Evolutionary conservation across 2,113 vertebrate genomes (phyloP), one percentile per base, ranked within the genome.

Genomic region (Acrocephalus arundinaceus): DNA sequence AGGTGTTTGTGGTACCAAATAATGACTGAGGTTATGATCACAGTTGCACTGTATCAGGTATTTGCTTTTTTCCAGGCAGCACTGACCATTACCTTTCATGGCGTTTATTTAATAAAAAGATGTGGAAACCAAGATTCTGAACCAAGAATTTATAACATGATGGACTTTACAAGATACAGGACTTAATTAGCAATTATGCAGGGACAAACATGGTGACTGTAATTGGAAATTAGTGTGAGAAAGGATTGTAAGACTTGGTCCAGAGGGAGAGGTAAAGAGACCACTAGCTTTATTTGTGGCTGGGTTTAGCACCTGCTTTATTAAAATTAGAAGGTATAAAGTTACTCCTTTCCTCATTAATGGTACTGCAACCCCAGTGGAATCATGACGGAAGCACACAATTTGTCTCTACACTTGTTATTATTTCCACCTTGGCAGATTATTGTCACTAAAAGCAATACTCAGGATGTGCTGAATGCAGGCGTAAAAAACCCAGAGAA

Each of bases 271-370:
- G 43, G 35, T 63, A 67, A 74, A 57, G 37, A 93, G 58, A 83
- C 31, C 21, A 59, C 24, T 48, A 68, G 39, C 37, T 79, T 72
- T 66, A 68, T 79, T 72, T 82, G 33, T 54, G 77, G 35, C 39
- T 76, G 51, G 35, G 22, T 80, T 88, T 45, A 88, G 35, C 66
- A 86, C 37, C 37, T 49, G 33, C 11, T 89, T 61, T 71, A 87
- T 92, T 87, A 77, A 93, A 86, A 91, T 84, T 16, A 89, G 68
- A 66, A 80, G 58, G 43, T 25, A 70, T 11, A 35, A 92, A 91
- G 43, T 24, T 68, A 52, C 83, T 71, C 77, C 22, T 15, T 57
- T 86, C 15, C 59, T 95, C 46, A 51, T 94, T 91, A 95, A 81
- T 1, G 5, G 10, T 45, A 55, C 24, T 0, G 0, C 16, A 78